Percentiles rank a stretch among this genome's conserved stretches.
Conservation (phyloP, 2,888 invertebrate species). For the Dicyrtoma fusca region DNA sequence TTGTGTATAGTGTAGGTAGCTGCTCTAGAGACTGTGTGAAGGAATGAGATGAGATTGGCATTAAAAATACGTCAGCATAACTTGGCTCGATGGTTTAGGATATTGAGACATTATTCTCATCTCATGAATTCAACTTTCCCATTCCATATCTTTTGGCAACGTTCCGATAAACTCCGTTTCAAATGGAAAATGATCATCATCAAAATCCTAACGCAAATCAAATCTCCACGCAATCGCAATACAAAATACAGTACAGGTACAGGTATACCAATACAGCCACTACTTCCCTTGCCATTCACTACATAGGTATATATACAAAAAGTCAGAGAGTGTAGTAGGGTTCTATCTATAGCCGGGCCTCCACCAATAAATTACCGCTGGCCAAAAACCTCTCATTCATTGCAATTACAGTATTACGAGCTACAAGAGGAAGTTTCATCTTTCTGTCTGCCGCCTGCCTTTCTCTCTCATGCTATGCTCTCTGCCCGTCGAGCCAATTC, state of each 20-base stretch:
- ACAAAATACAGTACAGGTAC: too few relatives aligned
- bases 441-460: too few relatives aligned
- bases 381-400: conserved; percentile 22
- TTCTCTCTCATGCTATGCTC: conserved; percentile 5
- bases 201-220: neutral
- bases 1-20: too few relatives aligned
- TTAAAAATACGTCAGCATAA: conserved; percentile 24
- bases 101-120: conserved; percentile 29
- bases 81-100: conserved; percentile 14
- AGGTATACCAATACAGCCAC: neutral
- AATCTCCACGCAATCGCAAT: too few relatives aligned
- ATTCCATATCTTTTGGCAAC: conserved; percentile 17
- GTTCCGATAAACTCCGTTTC: conserved; percentile 3
- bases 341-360: neutral
- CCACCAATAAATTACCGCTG: conserved; percentile 18
- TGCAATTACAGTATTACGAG: neutral
- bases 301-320: too few relatives aligned
- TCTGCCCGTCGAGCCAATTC: neutral
- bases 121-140: conserved; percentile 13
- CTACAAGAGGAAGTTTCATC: conserved; percentile 6
- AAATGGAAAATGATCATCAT: conserved; percentile 14
- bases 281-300: too few relatives aligned
- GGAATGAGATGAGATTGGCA: conserved; percentile 10
- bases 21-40: too few relatives aligned
- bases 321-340: too few relatives aligned